A percentile compares a stretch with the other conserved stretches of the same genome.
phyloP scores from a whole-genome alignment of 2,888 invertebrate genomes.

The Endomychus coccineus region DNA sequence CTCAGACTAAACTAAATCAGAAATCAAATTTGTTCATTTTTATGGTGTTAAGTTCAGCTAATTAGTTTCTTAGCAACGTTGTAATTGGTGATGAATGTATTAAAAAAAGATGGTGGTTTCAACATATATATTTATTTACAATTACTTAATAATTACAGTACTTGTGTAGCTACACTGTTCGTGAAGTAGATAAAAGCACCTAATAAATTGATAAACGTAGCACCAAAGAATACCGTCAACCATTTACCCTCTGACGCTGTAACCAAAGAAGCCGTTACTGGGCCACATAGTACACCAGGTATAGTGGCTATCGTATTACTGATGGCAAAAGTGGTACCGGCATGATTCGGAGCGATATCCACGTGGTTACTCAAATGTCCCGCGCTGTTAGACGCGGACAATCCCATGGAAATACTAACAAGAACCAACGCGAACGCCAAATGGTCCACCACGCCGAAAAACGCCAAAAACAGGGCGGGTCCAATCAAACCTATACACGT shows the following conservation, averaged over 20 bases:
- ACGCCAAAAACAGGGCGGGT: slow-evolving; percentile 62
- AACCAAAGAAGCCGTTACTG: slow-evolving; percentile 65
- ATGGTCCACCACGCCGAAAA: slow-evolving; percentile 64
- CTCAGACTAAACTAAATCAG: too few species aligned
- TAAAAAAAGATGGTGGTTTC: too few species aligned
- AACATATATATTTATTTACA: slow-evolving; percentile 3
- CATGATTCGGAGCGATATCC: slow-evolving; percentile 69
- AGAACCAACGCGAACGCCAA: slow-evolving; percentile 61
- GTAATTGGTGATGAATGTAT: too few species aligned
- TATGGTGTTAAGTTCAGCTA: too few species aligned
- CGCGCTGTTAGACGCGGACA: slow-evolving; percentile 68
- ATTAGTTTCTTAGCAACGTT: too few species aligned
- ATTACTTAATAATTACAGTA: slow-evolving; percentile 42
- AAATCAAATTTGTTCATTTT: too few species aligned
- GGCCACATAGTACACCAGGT: slow-evolving; percentile 69
- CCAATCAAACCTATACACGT: slow-evolving; percentile 64
- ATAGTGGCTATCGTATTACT: slow-evolving; percentile 70
- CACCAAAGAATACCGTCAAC: slow-evolving; percentile 66
- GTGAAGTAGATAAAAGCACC: slow-evolving; percentile 66
- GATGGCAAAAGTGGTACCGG: slow-evolving; percentile 68
- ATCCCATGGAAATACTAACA: slow-evolving; percentile 66
- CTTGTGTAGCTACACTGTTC: slow-evolving; percentile 62
- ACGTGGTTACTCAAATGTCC: slow-evolving; percentile 72
- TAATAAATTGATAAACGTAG: slow-evolving; percentile 63
- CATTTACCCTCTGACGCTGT: slow-evolving; percentile 62